Evolutionary conservation across 2,113 vertebrate genomes (phyloP).

Genomic region (Xiphias gladius): DNA sequence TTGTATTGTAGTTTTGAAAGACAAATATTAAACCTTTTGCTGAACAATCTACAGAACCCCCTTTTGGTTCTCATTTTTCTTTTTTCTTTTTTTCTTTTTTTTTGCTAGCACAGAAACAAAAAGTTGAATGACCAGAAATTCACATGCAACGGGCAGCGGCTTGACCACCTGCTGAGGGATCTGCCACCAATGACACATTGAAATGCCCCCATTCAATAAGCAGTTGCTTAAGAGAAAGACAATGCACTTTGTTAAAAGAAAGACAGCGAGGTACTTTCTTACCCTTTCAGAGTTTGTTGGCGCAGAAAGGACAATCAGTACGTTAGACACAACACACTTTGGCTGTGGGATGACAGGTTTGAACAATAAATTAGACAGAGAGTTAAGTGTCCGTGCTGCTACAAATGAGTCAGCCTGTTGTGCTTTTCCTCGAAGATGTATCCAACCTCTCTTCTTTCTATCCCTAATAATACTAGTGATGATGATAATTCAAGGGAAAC

Average conservation of each 20-base stretch:
- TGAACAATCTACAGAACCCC: background rate
- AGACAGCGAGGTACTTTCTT: constrained; percentile 4
- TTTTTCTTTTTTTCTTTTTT: constrained; percentile 5
- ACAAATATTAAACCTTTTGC: background rate
- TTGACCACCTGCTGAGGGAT: constrained; percentile 62
- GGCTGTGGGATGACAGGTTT: constrained; percentile 5
- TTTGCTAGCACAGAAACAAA: background rate
- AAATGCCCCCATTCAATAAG: constrained; percentile 35
- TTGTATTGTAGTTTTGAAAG: background rate
- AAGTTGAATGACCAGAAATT: background rate
- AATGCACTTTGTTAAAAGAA: constrained; percentile 39
- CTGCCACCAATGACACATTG: background rate
- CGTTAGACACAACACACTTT: constrained; percentile 23
- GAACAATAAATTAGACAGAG: background rate
- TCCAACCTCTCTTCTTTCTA: constrained; percentile 1
- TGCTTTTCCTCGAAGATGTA: constrained; percentile 3
- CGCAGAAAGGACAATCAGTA: background rate
- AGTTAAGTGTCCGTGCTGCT: background rate
- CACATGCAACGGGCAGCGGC: constrained; percentile 1
- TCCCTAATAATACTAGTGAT: background rate
- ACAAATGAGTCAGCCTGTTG: background rate
- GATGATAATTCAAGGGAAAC: constrained; percentile 7
- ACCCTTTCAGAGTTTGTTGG: constrained; percentile 18
- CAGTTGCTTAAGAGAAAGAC: constrained; percentile 23
- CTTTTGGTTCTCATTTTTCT: background rate